Evolutionary conservation across 1,140 invertebrate genomes (phyloP).

Genomic region (Papilio polytes): DNA sequence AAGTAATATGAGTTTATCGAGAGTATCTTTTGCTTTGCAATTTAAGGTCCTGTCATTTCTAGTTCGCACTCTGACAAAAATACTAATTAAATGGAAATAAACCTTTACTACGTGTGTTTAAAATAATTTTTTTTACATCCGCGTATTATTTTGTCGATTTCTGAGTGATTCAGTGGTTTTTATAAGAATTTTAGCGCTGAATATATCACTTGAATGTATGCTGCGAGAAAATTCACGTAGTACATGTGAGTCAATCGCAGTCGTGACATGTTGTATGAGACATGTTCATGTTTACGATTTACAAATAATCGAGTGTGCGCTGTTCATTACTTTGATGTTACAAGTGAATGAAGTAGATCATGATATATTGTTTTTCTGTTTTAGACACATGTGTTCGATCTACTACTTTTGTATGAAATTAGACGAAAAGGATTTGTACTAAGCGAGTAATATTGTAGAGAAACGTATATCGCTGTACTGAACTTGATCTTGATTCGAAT

Average conservation of each 20-base stretch:
- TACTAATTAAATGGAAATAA: too few species aligned
- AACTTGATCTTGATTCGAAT: too few species aligned
- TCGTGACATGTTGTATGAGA: slow-evolving; percentile 10
- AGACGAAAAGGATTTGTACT: not conserved
- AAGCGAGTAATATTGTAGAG: not conserved
- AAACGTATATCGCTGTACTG: too few species aligned
- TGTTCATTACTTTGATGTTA: slow-evolving; percentile 8
- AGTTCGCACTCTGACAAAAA: too few species aligned
- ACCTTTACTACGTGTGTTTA: too few species aligned
- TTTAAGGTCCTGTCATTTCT: too few species aligned
- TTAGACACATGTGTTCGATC: not conserved
- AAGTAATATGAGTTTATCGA: too few species aligned
- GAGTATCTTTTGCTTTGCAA: too few species aligned
- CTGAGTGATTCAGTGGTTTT: not conserved
- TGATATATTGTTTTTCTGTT: not conserved
- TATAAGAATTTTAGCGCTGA: not conserved
- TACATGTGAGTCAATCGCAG: not conserved
- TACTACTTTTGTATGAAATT: not conserved
- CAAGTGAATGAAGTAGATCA: not conserved
- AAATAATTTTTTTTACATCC: not conserved
- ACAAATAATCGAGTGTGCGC: slow-evolving; percentile 14
- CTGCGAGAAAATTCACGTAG: not conserved
- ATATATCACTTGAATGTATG: not conserved
- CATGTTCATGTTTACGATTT: not conserved
- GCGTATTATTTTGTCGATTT: not conserved